These are phyloP conservation scores for Paramisgurnus dabryanus DNA, from an alignment of 2,113 vertebrate genomes.

Conservation along the genomic window DNA sequence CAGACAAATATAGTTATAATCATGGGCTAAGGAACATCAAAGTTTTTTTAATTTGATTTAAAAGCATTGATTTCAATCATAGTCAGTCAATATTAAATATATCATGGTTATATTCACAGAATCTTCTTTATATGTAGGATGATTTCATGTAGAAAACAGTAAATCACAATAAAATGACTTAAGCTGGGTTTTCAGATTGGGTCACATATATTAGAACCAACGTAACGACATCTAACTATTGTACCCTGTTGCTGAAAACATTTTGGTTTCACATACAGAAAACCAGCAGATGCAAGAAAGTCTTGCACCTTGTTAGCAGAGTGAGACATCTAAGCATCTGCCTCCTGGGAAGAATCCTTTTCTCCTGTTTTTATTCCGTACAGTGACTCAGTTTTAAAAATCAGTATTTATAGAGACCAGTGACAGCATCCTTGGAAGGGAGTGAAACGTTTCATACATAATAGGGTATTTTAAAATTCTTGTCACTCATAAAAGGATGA, in stretches of 20 bases:
- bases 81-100: too few relatives aligned
- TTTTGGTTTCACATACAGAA: background rate
- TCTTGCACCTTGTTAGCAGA: conserved; percentile 31
- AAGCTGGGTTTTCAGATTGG: too few relatives aligned
- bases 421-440: conserved; percentile 9
- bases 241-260: background rate
- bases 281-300: background rate
- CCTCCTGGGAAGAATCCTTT: background rate
- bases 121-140: too few relatives aligned
- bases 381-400: background rate
- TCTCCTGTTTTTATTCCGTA: background rate
- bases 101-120: too few relatives aligned
- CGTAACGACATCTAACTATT: too few relatives aligned
- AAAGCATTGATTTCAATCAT: too few relatives aligned
- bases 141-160: too few relatives aligned
- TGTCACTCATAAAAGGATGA: conserved; percentile 29
- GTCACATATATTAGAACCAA: too few relatives aligned
- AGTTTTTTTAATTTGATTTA: too few relatives aligned
- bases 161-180: too few relatives aligned
- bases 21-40: too few relatives aligned
- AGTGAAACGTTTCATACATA: background rate
- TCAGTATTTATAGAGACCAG: conserved; percentile 5
- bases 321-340: conserved; percentile 17
- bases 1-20: too few relatives aligned
- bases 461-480: conserved; percentile 33